A percentile compares a stretch with the other conserved stretches of the same genome.
These are phyloP conservation scores for Notechis scutatus DNA, from an alignment of 2,113 vertebrate genomes.

Conservation along the genomic window DNA sequence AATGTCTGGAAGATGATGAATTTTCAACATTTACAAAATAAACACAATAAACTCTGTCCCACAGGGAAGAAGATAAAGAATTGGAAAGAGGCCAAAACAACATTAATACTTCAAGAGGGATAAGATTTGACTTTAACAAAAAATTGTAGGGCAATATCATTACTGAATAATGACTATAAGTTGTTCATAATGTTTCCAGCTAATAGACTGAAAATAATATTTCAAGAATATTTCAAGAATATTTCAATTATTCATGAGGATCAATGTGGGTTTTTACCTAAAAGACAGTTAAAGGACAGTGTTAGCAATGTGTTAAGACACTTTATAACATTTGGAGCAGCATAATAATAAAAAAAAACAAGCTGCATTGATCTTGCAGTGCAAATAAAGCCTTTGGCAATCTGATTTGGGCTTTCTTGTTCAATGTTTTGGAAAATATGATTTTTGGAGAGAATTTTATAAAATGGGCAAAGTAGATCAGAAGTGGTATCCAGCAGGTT, in stretches of 20 bases:
- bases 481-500: no score
- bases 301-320: neutral
- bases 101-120: neutral
- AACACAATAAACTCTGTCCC: neutral
- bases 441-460: neutral
- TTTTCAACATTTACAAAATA: neutral
- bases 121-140: neutral
- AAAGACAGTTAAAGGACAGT: neutral
- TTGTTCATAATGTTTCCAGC: neutral
- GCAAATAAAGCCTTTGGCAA: neutral
- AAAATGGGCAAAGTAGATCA: neutral
- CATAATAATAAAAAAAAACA: neutral
- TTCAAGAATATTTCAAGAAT: neutral
- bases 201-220: neutral
- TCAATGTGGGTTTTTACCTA: neutral
- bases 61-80: neutral
- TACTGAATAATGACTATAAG: neutral
- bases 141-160: neutral
- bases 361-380: neutral
- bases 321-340: neutral
- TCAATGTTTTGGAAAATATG: neutral
- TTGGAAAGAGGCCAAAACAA: neutral
- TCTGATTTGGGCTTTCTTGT: neutral
- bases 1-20: neutral
- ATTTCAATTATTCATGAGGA: neutral